These are phyloP conservation scores for Cyanistes caeruleus DNA, from an alignment of 2,113 vertebrate genomes.

Conservation along the genomic window DNA sequence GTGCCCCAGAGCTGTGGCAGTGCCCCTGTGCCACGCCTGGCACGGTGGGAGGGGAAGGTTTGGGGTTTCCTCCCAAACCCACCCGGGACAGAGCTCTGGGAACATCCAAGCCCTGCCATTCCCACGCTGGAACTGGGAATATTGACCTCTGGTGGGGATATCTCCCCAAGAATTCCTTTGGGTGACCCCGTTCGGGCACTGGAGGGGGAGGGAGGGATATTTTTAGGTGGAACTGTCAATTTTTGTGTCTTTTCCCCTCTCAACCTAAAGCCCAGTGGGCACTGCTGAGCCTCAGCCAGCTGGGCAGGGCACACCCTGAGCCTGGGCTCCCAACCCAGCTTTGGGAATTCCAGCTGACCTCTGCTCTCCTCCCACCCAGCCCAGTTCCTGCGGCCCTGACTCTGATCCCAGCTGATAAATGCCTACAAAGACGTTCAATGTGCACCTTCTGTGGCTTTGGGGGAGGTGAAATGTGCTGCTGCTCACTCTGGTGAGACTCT, in stretches of 20 bases:
- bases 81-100: neutral
- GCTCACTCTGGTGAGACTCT: neutral
- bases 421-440: accelerated
- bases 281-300: neutral
- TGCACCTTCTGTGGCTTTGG: neutral
- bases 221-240: neutral
- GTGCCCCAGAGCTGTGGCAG: no score
- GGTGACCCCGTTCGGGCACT: neutral
- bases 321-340: accelerated
- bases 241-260: neutral
- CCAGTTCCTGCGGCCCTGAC: neutral
- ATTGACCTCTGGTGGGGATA: accelerated
- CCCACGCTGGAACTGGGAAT: neutral
- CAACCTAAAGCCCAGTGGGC: neutral
- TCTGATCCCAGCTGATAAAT: neutral
- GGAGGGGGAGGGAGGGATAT: neutral
- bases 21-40: no score
- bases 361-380: neutral
- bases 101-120: neutral
- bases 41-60: neutral
- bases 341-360: neutral
- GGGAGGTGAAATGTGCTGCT: neutral
- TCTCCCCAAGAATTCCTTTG: neutral
- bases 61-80: neutral
- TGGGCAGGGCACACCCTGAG: accelerated